Percentiles rank a stretch among this genome's conserved stretches.
Conservation (phyloP, 2,113 vertebrate genomes). For the Corythoichthys haematopterus region DNA sequence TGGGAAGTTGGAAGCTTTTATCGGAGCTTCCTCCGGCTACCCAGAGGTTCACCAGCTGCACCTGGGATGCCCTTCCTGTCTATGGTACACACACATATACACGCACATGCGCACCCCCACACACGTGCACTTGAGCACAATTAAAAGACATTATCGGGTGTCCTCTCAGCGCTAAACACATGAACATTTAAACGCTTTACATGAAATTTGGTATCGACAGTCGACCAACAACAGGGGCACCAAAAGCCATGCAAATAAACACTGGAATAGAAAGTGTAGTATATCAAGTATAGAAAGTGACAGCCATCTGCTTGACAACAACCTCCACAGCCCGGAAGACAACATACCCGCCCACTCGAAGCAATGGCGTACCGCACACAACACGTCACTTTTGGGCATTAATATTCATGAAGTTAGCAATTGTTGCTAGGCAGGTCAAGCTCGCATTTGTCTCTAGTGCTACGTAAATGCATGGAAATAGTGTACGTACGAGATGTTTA, state of each 20-base stretch:
- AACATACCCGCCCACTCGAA: too few species aligned
- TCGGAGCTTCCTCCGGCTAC: constrained; percentile 58
- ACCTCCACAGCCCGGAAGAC: too few species aligned
- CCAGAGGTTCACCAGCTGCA: constrained; percentile 70
- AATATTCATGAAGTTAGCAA: too few species aligned
- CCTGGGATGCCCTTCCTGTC: constrained; percentile 45
- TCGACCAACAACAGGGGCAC: background rate
- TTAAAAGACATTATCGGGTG: constrained; percentile 21
- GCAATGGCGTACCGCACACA: too few species aligned
- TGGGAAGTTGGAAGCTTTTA: constrained; percentile 57
- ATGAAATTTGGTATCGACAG: constrained; percentile 17
- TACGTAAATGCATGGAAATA: too few species aligned
- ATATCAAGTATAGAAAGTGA: too few species aligned
- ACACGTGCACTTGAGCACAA: constrained; percentile 31
- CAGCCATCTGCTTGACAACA: too few species aligned
- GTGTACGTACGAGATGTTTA: too few species aligned
- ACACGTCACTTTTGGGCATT: too few species aligned
- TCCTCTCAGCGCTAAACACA: constrained; percentile 6
- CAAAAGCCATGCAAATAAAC: background rate
- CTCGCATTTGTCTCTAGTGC: too few species aligned
- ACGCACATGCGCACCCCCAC: constrained; percentile 6
- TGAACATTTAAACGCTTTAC: constrained; percentile 9
- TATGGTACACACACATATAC: constrained; percentile 11
- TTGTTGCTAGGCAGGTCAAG: too few species aligned
- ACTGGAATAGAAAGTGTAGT: too few species aligned